phyloP scores from a whole-genome alignment of 1,140 invertebrate genomes.

The Euschistus heros region DNA sequence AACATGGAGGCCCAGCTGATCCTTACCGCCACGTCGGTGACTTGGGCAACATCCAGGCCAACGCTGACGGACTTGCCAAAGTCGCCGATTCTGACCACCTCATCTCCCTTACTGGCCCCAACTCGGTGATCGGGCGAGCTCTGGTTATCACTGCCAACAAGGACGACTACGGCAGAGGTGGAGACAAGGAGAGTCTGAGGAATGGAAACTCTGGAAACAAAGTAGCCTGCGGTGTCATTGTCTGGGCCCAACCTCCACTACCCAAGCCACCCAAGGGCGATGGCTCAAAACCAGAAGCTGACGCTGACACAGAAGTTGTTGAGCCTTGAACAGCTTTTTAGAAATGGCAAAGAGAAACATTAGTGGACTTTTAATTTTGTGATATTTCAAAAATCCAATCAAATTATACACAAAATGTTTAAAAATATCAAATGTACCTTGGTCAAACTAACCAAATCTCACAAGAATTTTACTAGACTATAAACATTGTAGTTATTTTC shows the following conservation, averaged over 20 bases:
- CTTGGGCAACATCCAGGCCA: constrained; percentile 43
- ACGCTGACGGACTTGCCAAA: constrained; percentile 33
- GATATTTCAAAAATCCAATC: too few relatives aligned
- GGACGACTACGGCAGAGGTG: constrained; percentile 44
- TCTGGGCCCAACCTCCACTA: constrained; percentile 11
- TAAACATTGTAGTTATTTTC: too few relatives aligned
- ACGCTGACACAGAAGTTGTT: neutral
- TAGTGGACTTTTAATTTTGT: too few relatives aligned
- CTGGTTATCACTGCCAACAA: constrained; percentile 39
- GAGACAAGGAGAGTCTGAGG: constrained; percentile 36
- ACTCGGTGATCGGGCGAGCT: constrained; percentile 43
- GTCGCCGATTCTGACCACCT: constrained; percentile 35
- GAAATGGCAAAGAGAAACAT: too few relatives aligned
- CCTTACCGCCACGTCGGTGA: constrained; percentile 44
- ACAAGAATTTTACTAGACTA: too few relatives aligned
- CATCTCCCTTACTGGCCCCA: constrained; percentile 36
- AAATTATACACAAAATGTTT: too few relatives aligned
- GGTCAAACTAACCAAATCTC: too few relatives aligned
- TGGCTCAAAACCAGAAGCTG: neutral
- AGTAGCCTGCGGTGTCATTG: constrained; percentile 43
- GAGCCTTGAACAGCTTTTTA: neutral
- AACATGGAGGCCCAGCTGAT: constrained; percentile 41
- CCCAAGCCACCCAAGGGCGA: neutral
- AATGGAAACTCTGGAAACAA: constrained; percentile 44
- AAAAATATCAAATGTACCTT: too few relatives aligned